Evolutionary conservation across 2,797 vertebrate species (phyloP).

Genomic region (Anas flavirostris): DNA sequence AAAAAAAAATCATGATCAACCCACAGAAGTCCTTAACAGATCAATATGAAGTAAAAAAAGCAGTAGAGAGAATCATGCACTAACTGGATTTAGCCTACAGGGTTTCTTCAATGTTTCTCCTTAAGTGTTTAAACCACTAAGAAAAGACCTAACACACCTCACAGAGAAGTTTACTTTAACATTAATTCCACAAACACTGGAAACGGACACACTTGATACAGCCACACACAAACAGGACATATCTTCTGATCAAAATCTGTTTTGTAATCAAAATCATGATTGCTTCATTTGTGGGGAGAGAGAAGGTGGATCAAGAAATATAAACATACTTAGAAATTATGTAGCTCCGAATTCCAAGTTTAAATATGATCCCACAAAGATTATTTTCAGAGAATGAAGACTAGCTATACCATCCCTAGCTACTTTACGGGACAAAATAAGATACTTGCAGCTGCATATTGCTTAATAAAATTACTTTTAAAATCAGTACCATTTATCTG

Average conservation of each 20-base stretch:
- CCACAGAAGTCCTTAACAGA: not conserved
- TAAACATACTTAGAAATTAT: not conserved
- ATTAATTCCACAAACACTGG: not conserved
- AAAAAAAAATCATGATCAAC: not conserved
- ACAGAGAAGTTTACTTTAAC: not conserved
- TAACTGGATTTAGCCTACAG: not conserved
- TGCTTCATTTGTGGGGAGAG: slow-evolving; percentile 12
- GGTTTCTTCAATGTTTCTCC: not conserved
- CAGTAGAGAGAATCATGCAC: not conserved
- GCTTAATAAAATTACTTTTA: not conserved
- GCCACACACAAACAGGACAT: not conserved
- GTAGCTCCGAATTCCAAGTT: not conserved
- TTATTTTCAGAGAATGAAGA: not conserved
- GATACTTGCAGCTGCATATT: slow-evolving; percentile 15
- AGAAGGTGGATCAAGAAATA: not conserved
- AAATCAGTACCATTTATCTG: not conserved
- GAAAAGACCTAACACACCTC: not conserved
- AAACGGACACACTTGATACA: not conserved
- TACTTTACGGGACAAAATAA: not conserved
- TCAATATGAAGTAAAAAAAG: not conserved
- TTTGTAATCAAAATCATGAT: slow-evolving; percentile 18
- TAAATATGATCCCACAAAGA: not conserved
- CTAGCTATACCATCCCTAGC: slow-evolving; percentile 13
- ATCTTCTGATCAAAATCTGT: slow-evolving; percentile 1
- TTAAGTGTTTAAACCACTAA: not conserved